Base-by-base conservation (phyloP, 2,888 invertebrate species). In the Pandemis cinnamomeana region DNA sequence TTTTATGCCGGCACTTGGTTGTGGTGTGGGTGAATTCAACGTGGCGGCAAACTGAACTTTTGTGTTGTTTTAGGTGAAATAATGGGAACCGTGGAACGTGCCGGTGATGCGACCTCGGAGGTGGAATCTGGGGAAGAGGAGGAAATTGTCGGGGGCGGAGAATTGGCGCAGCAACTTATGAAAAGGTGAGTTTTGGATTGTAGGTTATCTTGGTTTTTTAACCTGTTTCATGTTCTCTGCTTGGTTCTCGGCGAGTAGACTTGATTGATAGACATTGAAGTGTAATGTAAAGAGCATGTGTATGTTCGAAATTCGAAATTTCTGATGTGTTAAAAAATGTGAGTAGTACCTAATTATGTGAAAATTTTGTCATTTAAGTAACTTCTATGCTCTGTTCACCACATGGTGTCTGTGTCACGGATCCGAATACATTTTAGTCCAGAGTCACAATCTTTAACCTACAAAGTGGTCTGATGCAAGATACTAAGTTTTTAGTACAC, bases 21-120 rank as follows among this genome's bases (percentile, higher is more conserved):
- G 72, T 75, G 80, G 44, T 51, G 13, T 6, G 51, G 58, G 27
- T 58, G 10, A 78, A 81, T 84, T 83, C 89, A 92, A 93, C 93
- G 93, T 93, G 92, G 93, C 91, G 89, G 84, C 85, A 88, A 87
- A 80, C 75, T 77, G 77, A 76, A 76, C 76, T 70, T 72, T 44
- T 81, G 78, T 84, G 84, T 87, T 87, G 83, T 91, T 91, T 82
- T 88, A 91, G 93, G 89, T 83, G 79, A 78, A 78, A 89, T 80
- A 87, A 96, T 96, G 96, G 95, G 95, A 90, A 94, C 95, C 81
- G 95, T 96, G 81, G 96, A 96, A 85, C 95, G 95, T 80, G 95
- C 95, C 83, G 95, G 95, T 77, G 96, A 96, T 86, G 95, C 95
- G 84, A 95, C 95, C 76, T 96, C 96, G 75, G 96, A 95, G 77